These are phyloP conservation scores for Sclerurus mexicanus DNA, from an alignment of 2,113 vertebrate genomes.

Conservation along the genomic window DNA sequence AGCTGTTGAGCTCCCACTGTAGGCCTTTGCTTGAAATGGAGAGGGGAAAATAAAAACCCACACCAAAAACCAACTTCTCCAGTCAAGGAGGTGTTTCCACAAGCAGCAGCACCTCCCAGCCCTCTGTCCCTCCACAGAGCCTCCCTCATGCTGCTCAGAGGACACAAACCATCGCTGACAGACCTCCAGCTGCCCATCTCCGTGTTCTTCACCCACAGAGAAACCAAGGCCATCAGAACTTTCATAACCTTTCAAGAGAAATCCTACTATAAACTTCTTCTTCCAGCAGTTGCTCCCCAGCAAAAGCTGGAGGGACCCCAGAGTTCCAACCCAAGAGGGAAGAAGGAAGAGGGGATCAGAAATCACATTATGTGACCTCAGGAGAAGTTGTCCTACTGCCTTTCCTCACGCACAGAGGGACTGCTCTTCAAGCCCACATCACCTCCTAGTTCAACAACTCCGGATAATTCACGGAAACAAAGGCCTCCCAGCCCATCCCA, in stretches of 20 bases:
- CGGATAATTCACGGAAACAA: not conserved
- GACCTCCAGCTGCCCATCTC: not conserved
- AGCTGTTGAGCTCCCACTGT: not conserved
- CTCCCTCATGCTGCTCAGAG: not conserved
- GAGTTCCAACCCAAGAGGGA: not conserved
- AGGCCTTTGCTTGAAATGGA: not conserved
- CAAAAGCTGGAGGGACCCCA: not conserved
- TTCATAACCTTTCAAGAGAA: not conserved
- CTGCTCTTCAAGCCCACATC: not conserved
- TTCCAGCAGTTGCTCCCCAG: not conserved
- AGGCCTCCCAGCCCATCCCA: not conserved
- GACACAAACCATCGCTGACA: not conserved
- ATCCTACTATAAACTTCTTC: not conserved
- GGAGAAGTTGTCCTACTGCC: not conserved
- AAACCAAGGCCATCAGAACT: not conserved
- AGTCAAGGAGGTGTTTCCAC: not conserved
- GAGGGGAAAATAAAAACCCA: not conserved
- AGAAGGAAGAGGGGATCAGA: not conserved
- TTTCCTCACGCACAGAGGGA: not conserved
- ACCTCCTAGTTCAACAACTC: not conserved
- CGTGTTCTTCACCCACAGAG: not conserved
- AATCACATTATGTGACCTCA: not conserved
- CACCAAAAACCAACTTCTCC: not conserved
- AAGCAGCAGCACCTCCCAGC: not conserved
- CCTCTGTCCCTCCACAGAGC: not conserved